phyloP scores from a whole-genome alignment of 2,797 vertebrate species.

The Chelmon rostratus region DNA sequence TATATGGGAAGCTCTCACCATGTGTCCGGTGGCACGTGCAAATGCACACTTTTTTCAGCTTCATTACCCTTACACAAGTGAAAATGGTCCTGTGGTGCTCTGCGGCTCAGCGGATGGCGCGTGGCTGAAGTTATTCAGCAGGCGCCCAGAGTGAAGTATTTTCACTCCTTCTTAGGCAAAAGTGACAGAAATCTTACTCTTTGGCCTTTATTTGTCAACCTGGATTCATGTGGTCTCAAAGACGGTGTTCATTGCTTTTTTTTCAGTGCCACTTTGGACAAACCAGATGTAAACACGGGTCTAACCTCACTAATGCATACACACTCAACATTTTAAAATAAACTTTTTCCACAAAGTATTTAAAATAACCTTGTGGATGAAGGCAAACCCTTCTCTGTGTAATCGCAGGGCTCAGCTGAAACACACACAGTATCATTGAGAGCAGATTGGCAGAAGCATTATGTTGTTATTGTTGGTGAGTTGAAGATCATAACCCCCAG shows the following conservation, averaged over 20 bases:
- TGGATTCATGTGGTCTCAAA: conserved; percentile 7
- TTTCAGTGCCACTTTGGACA: conserved; percentile 16
- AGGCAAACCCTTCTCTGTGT: conserved; percentile 4
- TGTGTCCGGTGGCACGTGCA: conserved; percentile 29
- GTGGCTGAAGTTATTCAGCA: conserved; percentile 35
- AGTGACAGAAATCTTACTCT: conserved; percentile 22
- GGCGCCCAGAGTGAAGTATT: conserved; percentile 30
- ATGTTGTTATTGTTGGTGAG: neutral
- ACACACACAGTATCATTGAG: neutral
- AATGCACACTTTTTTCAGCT: conserved; percentile 55
- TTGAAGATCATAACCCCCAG: neutral
- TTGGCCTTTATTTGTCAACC: conserved; percentile 42
- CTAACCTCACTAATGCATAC: neutral
- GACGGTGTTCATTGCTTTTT: neutral
- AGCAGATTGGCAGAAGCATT: neutral
- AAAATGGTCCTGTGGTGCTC: conserved; percentile 67
- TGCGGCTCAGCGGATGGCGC: conserved; percentile 47
- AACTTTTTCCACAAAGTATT: neutral
- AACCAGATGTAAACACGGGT: conserved; percentile 18
- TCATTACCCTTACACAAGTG: conserved; percentile 75
- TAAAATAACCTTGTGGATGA: neutral
- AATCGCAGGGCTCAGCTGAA: neutral
- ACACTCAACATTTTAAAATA: conserved; percentile 18
- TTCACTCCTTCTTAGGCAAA: conserved; percentile 37
- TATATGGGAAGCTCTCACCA: conserved; percentile 47